Percentiles rank a stretch among this genome's conserved stretches.
These are phyloP conservation scores for Rosalia funebris DNA, from an alignment of 2,888 invertebrate genomes.

Conservation along the genomic window DNA sequence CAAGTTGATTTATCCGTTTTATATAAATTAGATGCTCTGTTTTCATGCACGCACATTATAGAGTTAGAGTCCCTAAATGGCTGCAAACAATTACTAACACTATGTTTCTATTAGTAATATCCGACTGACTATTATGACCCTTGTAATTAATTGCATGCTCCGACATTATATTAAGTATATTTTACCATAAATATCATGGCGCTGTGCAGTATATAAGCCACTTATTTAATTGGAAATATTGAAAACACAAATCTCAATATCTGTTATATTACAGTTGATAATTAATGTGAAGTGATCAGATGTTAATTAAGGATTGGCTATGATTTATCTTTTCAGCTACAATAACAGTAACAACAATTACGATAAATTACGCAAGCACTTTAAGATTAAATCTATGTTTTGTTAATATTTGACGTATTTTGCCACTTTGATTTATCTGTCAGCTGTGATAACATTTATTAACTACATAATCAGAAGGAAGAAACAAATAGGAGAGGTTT, in stretches of 20 bases:
- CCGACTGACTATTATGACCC: constrained; percentile 29
- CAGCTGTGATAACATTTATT: too few species aligned
- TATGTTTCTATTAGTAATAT: constrained; percentile 2
- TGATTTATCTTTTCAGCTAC: neutral
- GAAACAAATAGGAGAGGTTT: too few species aligned
- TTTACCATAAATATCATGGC: constrained; percentile 36
- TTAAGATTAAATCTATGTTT: neutral
- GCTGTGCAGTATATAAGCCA: constrained; percentile 29
- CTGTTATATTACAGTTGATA: neutral
- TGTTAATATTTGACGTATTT: neutral
- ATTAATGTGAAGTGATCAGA: too few species aligned
- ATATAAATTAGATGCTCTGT: too few species aligned
- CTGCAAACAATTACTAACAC: constrained; percentile 1
- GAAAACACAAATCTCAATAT: neutral
- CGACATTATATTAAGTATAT: constrained; percentile 38
- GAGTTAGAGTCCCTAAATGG: too few species aligned
- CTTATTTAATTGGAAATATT: constrained; percentile 34
- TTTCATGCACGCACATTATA: too few species aligned
- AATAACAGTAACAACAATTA: neutral
- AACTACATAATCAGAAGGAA: too few species aligned
- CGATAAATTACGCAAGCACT: neutral
- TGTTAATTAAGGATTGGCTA: too few species aligned
- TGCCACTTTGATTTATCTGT: neutral
- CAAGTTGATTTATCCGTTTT: too few species aligned
- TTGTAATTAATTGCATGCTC: constrained; percentile 36